Evolutionary conservation across 1,140 invertebrate genomes (phyloP).

Genomic region (Philaenus spumarius): DNA sequence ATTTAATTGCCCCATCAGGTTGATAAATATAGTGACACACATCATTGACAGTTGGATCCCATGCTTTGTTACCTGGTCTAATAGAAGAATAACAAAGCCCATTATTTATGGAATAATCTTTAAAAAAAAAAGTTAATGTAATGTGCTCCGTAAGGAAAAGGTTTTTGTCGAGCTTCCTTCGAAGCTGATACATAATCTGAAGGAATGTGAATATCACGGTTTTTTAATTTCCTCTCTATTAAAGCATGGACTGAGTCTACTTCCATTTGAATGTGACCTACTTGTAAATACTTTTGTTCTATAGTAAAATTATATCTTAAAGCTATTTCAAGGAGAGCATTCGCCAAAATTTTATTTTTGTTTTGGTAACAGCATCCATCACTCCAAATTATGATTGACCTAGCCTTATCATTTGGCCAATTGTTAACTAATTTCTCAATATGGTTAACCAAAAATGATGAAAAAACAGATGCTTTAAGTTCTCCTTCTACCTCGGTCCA

Average conservation of each 20-base stretch:
- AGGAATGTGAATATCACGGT: conserved; percentile 27
- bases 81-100: conserved; percentile 13
- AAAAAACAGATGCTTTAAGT: too few species aligned
- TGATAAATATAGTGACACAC: background rate
- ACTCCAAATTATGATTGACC: conserved; percentile 4
- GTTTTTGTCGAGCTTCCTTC: conserved; percentile 20
- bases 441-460: too few species aligned
- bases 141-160: background rate
- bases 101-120: background rate
- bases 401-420: too few species aligned
- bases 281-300: conserved; percentile 36
- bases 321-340: background rate
- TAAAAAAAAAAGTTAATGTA: conserved; percentile 6
- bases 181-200: conserved; percentile 22
- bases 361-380: conserved; percentile 38
- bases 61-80: conserved; percentile 6
- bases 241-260: conserved; percentile 27
- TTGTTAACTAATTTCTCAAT: too few species aligned
- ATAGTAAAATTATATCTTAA: conserved; percentile 20
- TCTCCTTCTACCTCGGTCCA: too few species aligned
- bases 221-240: conserved; percentile 30
- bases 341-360: conserved; percentile 33
- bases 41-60: conserved; percentile 17
- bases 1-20: background rate
- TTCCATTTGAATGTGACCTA: conserved; percentile 39